Evolutionary conservation across 2,888 invertebrate genomes (phyloP).

Genomic region (Chromoteleia sp.): DNA sequence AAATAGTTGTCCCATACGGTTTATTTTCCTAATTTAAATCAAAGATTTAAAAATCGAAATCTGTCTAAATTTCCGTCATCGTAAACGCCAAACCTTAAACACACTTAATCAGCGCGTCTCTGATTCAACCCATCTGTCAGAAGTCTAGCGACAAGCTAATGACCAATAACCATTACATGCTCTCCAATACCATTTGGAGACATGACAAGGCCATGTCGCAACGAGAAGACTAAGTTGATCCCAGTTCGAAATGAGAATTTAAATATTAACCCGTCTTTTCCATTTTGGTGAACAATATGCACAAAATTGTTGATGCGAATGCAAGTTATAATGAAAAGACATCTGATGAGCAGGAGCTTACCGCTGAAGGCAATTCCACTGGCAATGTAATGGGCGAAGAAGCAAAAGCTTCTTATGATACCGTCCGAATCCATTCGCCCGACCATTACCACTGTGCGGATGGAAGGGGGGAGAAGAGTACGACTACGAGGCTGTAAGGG

Average conservation of each 20-base stretch:
- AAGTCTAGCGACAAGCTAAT: conserved; percentile 28
- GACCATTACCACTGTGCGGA: conserved; percentile 77
- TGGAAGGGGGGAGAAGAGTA: conserved; percentile 69
- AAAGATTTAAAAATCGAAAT: too few relatives aligned
- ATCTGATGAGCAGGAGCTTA: conserved; percentile 58
- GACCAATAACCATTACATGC: conserved; percentile 30
- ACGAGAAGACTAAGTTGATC: neutral
- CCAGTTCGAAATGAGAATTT: neutral
- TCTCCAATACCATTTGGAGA: conserved; percentile 10
- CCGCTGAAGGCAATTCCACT: conserved; percentile 64
- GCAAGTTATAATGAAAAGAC: conserved; percentile 52
- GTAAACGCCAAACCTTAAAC: neutral
- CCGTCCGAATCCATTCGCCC: conserved; percentile 76
- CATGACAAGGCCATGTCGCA: neutral
- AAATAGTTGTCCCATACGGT: too few relatives aligned
- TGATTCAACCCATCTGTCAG: conserved; percentile 20
- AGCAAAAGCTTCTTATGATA: conserved; percentile 71
- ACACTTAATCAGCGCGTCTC: conserved; percentile 13
- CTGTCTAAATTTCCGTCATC: neutral
- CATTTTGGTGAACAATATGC: conserved; percentile 29
- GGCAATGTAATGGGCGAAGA: conserved; percentile 71
- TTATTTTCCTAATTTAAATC: too few relatives aligned
- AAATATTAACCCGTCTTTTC: neutral
- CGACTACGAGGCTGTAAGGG: conserved; percentile 65
- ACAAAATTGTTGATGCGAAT: conserved; percentile 36